Percentiles rank a stretch among this genome's conserved stretches.
Conservation (phyloP, 2,888 invertebrate genomes). For the Diadegma fenestrale region DNA sequence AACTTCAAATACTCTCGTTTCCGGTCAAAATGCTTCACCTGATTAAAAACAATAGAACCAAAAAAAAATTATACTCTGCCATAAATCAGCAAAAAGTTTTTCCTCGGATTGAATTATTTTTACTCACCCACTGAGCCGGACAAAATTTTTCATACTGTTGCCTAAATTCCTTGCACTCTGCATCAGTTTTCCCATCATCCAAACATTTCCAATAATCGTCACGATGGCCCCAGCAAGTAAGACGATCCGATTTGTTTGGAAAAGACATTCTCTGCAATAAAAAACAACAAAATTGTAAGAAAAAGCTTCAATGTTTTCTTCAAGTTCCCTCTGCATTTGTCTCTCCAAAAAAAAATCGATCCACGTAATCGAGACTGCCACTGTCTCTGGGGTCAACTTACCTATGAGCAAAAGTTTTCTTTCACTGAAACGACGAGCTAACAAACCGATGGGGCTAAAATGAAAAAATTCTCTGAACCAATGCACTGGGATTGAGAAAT, state of each 20-base stretch:
- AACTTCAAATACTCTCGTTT: slow-evolving; percentile 95
- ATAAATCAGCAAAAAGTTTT: not conserved
- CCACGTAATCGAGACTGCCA: not conserved
- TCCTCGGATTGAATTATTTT: slow-evolving; percentile 42
- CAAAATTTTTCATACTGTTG: slow-evolving; percentile 92
- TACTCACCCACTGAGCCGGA: slow-evolving; percentile 92
- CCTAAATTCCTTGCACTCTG: slow-evolving; percentile 90
- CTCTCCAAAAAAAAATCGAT: not conserved
- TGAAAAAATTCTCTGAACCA: slow-evolving; percentile 13
- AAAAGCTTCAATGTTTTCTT: not conserved
- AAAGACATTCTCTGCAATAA: slow-evolving; percentile 89
- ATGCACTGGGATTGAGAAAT: slow-evolving; percentile 31
- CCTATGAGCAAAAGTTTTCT: slow-evolving; percentile 55
- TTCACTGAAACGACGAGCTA: not conserved
- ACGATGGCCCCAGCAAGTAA: slow-evolving; percentile 93
- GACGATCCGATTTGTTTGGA: slow-evolving; percentile 91
- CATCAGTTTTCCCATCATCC: slow-evolving; percentile 88
- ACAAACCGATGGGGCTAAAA: not conserved
- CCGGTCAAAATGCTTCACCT: slow-evolving; percentile 96
- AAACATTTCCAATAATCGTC: slow-evolving; percentile 97
- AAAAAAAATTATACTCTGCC: not conserved
- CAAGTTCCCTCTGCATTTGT: not conserved
- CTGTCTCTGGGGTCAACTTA: slow-evolving; percentile 53
- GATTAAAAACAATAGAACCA: slow-evolving; percentile 66
- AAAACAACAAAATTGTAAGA: not conserved